Evolutionary conservation across 37 sponge, comb jelly and placozoan genomes (phyloP), one percentile per base, ranked within the genome.

Genomic region (Tethya wilhelma): DNA sequence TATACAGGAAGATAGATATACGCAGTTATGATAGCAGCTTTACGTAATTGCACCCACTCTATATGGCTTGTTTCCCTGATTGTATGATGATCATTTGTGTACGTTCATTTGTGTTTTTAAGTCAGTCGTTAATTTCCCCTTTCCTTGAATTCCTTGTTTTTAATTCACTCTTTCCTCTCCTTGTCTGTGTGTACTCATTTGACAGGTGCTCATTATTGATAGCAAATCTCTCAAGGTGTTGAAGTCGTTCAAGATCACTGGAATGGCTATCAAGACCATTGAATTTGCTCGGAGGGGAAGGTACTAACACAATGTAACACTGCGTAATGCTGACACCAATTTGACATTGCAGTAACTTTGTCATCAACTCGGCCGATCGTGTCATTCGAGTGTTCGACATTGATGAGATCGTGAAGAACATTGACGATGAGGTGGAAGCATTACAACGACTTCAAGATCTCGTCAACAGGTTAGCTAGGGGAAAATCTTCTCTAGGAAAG

Each of bases 371-470:
- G 0, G 76, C 96, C 6, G 98, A 98, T 56, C 83, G 98, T 22
- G 83, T 98, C 1, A 89, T 98, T 9, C 68, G 98, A 62, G 96
- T 98, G 22, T 98, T 84, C 80, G 94, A 95, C 60, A 78, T 89
- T 39, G 94, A 98, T 17, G 43, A 65, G 12, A 73, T 98, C 34
- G 44, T 95, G 68, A 64, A 62, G 44, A 32, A 33, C 29, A 64
- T 69, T 11, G 64, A 78, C 22, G 79, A 75, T 25, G 86, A 84
- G 83, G 77, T 87, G 1, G 98, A 98, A 58, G 83, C 95, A 0
- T 44, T 95, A 23, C 98, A 98, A 73, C 90, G 90, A 74, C 89
- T 98, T 22, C 98, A 98, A 66, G 98, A 98, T 73, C 74, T 92
- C 31, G 98, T 96, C 3, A 96, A 96, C 83, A 85, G 92, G 91